Percentiles rank a stretch among this genome's conserved stretches.
Evolutionary conservation across 2,797 vertebrate species (phyloP).

Genomic region (Nyctibius grandis): DNA sequence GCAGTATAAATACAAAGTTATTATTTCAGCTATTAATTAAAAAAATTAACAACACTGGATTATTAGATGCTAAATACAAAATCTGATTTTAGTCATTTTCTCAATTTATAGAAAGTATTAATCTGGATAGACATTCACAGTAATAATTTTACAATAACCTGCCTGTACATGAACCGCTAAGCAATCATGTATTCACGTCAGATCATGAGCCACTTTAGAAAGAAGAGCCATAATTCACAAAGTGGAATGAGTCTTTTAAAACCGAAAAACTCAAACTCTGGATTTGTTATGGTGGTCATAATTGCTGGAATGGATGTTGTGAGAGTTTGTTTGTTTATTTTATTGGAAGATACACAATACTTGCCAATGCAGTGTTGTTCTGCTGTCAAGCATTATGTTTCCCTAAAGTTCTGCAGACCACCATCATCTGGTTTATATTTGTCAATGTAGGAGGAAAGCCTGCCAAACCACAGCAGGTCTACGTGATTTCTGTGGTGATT

Average conservation of each 20-base stretch:
- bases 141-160: background rate
- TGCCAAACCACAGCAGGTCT: background rate
- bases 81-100: background rate
- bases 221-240: background rate
- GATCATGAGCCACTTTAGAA: background rate
- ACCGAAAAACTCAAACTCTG: background rate
- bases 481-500: background rate
- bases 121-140: background rate
- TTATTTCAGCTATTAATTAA: background rate
- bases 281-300: background rate
- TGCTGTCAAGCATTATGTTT: background rate
- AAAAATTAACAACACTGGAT: background rate
- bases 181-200: background rate
- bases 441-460: background rate
- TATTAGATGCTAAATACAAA: background rate
- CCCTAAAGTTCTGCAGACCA: background rate
- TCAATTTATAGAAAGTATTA: background rate
- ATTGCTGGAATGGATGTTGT: background rate
- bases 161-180: background rate
- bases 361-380: background rate
- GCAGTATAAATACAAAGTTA: background rate
- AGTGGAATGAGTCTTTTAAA: background rate
- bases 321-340: background rate
- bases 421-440: background rate
- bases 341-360: background rate